These are phyloP conservation scores for Sinopyrophorus schimmeli DNA, from an alignment of 2,888 invertebrate genomes.

Conservation along the genomic window DNA sequence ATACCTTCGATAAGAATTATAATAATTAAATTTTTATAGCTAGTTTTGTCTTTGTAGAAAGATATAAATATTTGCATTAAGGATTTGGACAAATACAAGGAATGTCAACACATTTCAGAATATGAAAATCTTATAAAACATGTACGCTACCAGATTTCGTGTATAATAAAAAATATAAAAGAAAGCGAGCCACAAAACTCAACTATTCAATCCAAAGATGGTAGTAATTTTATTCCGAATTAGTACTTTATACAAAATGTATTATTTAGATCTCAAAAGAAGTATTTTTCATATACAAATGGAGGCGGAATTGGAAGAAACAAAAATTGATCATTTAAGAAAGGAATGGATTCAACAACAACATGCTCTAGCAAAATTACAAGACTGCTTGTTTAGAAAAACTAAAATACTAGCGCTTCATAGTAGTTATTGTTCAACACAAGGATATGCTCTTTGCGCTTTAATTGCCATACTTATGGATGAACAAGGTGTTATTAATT, in stretches of 20 bases:
- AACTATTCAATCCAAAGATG: neutral
- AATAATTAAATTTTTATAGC: no score
- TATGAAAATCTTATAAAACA: neutral
- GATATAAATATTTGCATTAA: no score
- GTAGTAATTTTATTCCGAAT: no score
- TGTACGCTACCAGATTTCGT: slow-evolving; percentile 1
- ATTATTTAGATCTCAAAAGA: slow-evolving; percentile 18
- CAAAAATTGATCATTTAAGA: slow-evolving; percentile 12
- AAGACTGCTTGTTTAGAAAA: slow-evolving; percentile 14
- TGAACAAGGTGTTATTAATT: slow-evolving; percentile 6
- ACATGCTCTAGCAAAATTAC: slow-evolving; percentile 15
- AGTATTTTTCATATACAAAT: slow-evolving; percentile 9
- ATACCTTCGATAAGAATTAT: no score
- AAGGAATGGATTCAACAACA: slow-evolving; percentile 23
- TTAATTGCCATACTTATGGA: slow-evolving; percentile 10
- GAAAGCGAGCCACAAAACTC: neutral
- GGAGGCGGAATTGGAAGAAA: slow-evolving; percentile 11
- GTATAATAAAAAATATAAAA: neutral
- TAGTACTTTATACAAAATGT: slow-evolving; percentile 1
- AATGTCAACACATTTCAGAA: slow-evolving; percentile 1
- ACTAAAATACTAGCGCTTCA: slow-evolving; percentile 9
- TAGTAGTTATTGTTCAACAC: slow-evolving; percentile 17
- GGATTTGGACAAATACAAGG: no score
- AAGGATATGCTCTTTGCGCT: slow-evolving; percentile 17
- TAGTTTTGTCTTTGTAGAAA: no score